These are phyloP conservation scores for Deladenus siricidicola DNA, from an alignment of 2,888 invertebrate species.

Conservation along the genomic window DNA sequence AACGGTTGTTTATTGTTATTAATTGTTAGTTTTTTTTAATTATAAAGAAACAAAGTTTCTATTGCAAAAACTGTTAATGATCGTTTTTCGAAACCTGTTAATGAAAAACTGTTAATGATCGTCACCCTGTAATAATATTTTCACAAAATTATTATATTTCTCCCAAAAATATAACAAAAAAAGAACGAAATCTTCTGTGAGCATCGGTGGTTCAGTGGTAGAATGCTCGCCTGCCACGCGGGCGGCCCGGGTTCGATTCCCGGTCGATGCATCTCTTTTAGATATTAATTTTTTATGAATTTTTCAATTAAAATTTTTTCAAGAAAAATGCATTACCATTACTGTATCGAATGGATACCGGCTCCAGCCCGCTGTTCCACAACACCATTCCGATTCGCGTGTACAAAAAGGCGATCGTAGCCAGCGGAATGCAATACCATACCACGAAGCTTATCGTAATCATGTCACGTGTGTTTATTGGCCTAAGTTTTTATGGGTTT, in stretches of 20 bases:
- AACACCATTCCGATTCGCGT: slow-evolving; percentile 74
- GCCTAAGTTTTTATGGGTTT: slow-evolving; percentile 9
- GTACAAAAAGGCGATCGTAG: slow-evolving; percentile 71
- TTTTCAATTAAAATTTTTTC: no score
- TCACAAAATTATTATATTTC: no score
- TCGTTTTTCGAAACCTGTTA: no score
- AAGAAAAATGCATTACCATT: slow-evolving; percentile 9
- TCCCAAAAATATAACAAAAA: no score
- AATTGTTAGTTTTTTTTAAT: no score
- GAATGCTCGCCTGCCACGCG: slow-evolving; percentile 44
- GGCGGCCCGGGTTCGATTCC: slow-evolving; percentile 43
- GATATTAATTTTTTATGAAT: no score
- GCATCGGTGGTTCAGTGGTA: slow-evolving; percentile 35
- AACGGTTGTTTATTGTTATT: no score
- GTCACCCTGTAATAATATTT: no score
- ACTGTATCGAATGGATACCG: slow-evolving; percentile 14
- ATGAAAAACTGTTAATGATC: no score
- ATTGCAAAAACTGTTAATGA: no score
- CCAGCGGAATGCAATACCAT: slow-evolving; percentile 72
- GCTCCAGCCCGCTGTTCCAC: slow-evolving; percentile 61
- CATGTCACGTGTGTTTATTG: slow-evolving; percentile 24
- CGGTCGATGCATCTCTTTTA: slow-evolving; percentile 21
- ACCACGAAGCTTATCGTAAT: slow-evolving; percentile 67
- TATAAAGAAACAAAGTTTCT: no score
- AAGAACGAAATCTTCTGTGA: no score